These are phyloP conservation scores for Sebastes trivittatus DNA, from an alignment of 2,797 vertebrate genomes.

Conservation along the genomic window DNA sequence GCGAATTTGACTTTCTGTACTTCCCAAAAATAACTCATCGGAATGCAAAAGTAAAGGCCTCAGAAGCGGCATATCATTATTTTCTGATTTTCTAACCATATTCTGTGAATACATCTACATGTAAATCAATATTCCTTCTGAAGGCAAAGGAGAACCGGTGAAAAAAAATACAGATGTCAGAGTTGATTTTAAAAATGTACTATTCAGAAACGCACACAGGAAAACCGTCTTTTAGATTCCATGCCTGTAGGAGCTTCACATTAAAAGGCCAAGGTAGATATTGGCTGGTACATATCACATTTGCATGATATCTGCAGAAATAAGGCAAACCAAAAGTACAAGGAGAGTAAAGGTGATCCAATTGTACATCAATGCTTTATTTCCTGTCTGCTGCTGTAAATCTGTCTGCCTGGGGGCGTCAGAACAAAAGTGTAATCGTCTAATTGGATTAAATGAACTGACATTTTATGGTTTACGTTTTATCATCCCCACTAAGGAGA, in stretches of 20 bases:
- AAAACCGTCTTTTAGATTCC: not conserved
- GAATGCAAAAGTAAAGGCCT: not conserved
- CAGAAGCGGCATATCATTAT: conserved; percentile 19
- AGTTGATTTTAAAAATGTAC: conserved; percentile 37
- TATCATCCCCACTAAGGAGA: not conserved
- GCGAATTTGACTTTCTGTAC: conserved; percentile 28
- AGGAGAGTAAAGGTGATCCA: not conserved
- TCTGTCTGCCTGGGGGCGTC: not conserved
- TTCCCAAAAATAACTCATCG: conserved; percentile 29
- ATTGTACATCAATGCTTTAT: not conserved
- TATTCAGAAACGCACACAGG: not conserved
- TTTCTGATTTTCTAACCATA: conserved; percentile 20
- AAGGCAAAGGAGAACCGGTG: conserved; percentile 2
- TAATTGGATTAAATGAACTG: not conserved
- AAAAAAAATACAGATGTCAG: conserved; percentile 21
- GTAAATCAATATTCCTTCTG: conserved; percentile 33
- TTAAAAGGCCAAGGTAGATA: not conserved
- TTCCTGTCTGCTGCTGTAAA: not conserved
- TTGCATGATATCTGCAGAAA: not conserved
- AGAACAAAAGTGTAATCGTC: not conserved
- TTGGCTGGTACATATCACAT: not conserved
- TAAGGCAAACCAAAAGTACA: not conserved
- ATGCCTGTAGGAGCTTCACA: not conserved
- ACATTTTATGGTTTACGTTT: not conserved
- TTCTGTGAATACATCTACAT: conserved; percentile 45